A percentile compares a stretch with the other conserved stretches of the same genome.
phyloP scores from a whole-genome alignment of 2,113 vertebrate species.

The Triplophysa tibetana region DNA sequence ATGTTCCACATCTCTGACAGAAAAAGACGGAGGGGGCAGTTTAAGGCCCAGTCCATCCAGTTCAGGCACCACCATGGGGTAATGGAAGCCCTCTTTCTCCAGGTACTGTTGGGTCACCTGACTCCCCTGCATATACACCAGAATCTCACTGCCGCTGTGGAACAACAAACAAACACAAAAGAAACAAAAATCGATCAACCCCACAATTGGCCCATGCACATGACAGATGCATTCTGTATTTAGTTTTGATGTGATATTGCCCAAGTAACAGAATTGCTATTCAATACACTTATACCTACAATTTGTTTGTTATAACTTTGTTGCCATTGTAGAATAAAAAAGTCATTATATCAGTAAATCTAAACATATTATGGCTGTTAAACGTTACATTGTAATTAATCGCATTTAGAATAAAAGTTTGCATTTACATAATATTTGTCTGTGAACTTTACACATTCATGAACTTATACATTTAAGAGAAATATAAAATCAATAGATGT shows the following conservation, averaged over 20 bases:
- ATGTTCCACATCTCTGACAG: slow-evolving; percentile 90
- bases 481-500: too few relatives aligned
- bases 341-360: too few relatives aligned
- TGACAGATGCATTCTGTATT: neutral
- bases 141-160: slow-evolving; percentile 86
- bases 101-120: slow-evolving; percentile 88
- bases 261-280: too few relatives aligned
- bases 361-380: too few relatives aligned
- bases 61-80: slow-evolving; percentile 87
- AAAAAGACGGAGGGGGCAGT: slow-evolving; percentile 86
- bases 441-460: too few relatives aligned
- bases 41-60: slow-evolving; percentile 92
- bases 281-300: too few relatives aligned
- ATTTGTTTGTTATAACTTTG: too few relatives aligned
- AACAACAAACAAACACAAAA: neutral
- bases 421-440: too few relatives aligned
- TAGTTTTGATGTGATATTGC: neutral
- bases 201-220: neutral
- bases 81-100: slow-evolving; percentile 91
- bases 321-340: too few relatives aligned
- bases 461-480: too few relatives aligned
- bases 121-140: slow-evolving; percentile 89
- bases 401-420: too few relatives aligned
- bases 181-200: neutral
- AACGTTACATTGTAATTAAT: too few relatives aligned